phyloP scores from a whole-genome alignment of 2,888 invertebrate species.

The Hydropsyche betteni region DNA sequence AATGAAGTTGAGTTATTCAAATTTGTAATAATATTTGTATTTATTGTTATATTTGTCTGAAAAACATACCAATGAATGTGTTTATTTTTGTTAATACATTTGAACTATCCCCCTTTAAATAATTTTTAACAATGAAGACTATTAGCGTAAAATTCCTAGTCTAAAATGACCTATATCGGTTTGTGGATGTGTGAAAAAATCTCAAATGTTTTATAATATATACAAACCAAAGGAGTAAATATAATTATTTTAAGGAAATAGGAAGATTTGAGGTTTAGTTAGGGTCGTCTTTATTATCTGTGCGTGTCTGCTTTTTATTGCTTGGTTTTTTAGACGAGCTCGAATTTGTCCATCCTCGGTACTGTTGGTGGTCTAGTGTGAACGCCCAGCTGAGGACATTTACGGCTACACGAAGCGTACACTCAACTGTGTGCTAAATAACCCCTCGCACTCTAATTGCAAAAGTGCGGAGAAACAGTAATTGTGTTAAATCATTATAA shows the following conservation, averaged over 20 bases:
- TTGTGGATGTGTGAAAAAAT: too few species aligned
- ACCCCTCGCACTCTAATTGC: constrained; percentile 34
- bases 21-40: too few species aligned
- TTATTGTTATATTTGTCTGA: too few species aligned
- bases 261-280: constrained; percentile 21
- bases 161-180: too few species aligned
- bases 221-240: too few species aligned
- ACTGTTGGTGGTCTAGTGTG: constrained; percentile 36
- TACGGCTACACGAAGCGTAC: constrained; percentile 38
- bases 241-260: background rate
- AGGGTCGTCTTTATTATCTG: constrained; percentile 40
- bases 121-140: too few species aligned
- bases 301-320: constrained; percentile 43
- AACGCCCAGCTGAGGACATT: constrained; percentile 35
- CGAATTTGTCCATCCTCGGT: constrained; percentile 38
- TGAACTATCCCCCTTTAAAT: too few species aligned
- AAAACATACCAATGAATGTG: too few species aligned
- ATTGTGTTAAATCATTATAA: constrained; percentile 41
- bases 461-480: constrained; percentile 39
- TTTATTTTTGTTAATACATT: too few species aligned
- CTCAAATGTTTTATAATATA: too few species aligned
- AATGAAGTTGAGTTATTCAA: too few species aligned
- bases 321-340: constrained; percentile 43
- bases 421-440: constrained; percentile 40
- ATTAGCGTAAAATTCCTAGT: too few species aligned